Base-by-base conservation (phyloP, 2,888 invertebrate genomes). In the Ophonus ardosiacus region DNA sequence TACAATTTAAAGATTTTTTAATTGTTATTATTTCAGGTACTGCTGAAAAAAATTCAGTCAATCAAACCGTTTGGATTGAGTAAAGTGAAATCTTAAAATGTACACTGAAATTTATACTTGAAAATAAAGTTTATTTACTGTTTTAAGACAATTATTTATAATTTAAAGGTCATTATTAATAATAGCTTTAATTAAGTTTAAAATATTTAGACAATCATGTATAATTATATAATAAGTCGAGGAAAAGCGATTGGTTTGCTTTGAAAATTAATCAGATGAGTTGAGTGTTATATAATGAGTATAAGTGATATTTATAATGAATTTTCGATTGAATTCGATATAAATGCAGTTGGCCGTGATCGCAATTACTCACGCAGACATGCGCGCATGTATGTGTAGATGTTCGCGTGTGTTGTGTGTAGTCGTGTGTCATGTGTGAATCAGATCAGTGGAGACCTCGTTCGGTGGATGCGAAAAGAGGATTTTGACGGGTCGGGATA, bases 31-130 rank as follows among this genome's bases (percentile, higher is more conserved):
- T 88, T 88, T 78, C 74, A 88, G 88, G 86, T 88, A 51, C 86
- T 88, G 74, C 81, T 88, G 61, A 87, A 87, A 85, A 88, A 88
- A 87, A 89, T 89, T 40, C 88, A 88, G 86, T 85, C 86, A 1
- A 87, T 88, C 13, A 89, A 89, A 85, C 88, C 89, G 7, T 88
- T 87, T 84, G 88, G 88, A 15, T 81, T 87, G 61, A 88, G 88
- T 78, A 86, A 85, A 71, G 21, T 57, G 31, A 85, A 81, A 81
- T 68, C 38, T 15, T 68, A 68, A 68, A 63, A 6, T 10, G 21
- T 63, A 18, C 21, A 68, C 15, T 31, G 31, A 13, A 8, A 21
- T 38, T 68, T 68, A 63, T 63, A 63, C 43, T 59, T 59, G 59
- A 59, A 31, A 68, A 68, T 38, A 68, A 68, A 68, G 6, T 68